Conservation (phyloP, 2,888 invertebrate genomes). For the Drosophila trichaetosa region DNA sequence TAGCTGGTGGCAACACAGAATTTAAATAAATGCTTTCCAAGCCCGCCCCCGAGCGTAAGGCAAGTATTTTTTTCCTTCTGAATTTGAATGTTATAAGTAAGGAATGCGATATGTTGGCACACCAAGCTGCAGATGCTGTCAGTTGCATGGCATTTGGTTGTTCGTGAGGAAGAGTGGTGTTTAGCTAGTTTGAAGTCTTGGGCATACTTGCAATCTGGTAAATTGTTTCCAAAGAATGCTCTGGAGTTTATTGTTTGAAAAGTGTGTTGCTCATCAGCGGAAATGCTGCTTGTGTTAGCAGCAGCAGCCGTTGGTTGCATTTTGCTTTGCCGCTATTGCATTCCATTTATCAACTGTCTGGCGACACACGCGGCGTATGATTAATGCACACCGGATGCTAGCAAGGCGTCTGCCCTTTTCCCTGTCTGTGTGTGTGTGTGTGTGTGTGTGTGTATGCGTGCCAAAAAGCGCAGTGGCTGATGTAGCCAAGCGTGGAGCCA, state of each 20-base stretch:
- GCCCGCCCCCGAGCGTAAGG: not conserved
- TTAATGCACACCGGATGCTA: conserved; percentile 50
- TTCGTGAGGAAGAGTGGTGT: not conserved
- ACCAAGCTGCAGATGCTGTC: not conserved
- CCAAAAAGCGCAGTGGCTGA: conserved; percentile 1
- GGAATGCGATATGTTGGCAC: not conserved
- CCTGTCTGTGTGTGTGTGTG: not conserved
- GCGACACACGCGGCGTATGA: conserved; percentile 65
- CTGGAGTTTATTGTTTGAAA: conserved; percentile 40
- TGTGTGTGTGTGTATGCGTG: not conserved
- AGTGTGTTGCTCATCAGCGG: conserved; percentile 26
- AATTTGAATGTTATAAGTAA: not conserved
- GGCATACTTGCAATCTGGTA: conserved; percentile 43
- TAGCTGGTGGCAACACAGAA: not conserved
- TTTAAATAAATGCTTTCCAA: not conserved
- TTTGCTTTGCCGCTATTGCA: conserved; percentile 35
- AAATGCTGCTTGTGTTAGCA: conserved; percentile 21
- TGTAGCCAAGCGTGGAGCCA: conserved; percentile 6
- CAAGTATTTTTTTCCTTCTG: not conserved
- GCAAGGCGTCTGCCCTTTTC: conserved; percentile 17
- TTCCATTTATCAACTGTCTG: conserved; percentile 66
- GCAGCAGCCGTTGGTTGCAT: conserved; percentile 19
- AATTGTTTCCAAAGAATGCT: conserved; percentile 57
- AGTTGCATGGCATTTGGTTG: not conserved
- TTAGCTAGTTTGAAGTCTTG: conserved; percentile 4